Evolutionary conservation across 2,113 vertebrate genomes (phyloP).

Genomic region (Thamnophis sirtalis): DNA sequence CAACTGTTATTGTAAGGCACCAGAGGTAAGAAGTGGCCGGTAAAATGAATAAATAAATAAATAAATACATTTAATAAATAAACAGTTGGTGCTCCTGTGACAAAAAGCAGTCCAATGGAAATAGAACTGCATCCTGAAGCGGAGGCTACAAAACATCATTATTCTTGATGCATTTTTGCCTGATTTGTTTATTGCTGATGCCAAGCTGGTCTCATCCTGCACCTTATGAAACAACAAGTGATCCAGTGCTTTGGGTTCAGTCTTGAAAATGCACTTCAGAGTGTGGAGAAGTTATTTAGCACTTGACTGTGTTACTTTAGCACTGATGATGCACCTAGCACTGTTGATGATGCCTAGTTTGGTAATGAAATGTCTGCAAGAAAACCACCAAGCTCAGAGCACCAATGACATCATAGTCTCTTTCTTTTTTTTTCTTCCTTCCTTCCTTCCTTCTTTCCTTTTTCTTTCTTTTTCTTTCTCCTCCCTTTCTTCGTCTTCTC

Average conservation of each 20-base stretch:
- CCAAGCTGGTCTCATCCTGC: background rate
- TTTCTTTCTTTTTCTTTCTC: too few relatives aligned
- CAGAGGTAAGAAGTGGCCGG: too few relatives aligned
- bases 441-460: too few relatives aligned
- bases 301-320: background rate
- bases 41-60: too few relatives aligned
- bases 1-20: background rate
- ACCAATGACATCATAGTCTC: too few relatives aligned
- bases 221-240: background rate
- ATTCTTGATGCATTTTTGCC: background rate
- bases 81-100: constrained; percentile 1
- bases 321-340: too few relatives aligned
- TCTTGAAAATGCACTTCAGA: background rate
- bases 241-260: background rate
- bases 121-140: background rate
- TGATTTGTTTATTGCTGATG: background rate
- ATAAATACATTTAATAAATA: too few relatives aligned
- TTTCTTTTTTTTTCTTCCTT: too few relatives aligned
- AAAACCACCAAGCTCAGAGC: too few relatives aligned
- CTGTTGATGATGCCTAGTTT: too few relatives aligned
- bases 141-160: background rate
- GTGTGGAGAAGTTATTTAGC: background rate
- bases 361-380: too few relatives aligned
- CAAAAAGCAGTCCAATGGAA: constrained; percentile 42
- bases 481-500: too few relatives aligned